Evolutionary conservation across 2,113 vertebrate species (phyloP), one percentile per base, ranked within the genome.

Genomic region (Pycnonotus jocosus): DNA sequence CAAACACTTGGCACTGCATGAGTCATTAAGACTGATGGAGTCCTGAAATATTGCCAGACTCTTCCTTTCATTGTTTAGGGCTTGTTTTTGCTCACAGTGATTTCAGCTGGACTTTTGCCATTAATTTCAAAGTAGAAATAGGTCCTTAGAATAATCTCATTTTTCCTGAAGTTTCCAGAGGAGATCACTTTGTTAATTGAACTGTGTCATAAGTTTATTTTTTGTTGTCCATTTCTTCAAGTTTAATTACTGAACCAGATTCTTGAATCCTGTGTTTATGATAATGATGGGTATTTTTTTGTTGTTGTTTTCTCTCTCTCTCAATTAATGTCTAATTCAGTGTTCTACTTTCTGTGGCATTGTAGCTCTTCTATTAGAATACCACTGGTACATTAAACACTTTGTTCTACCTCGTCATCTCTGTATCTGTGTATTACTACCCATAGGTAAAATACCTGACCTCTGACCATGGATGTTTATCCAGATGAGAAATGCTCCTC

Each of bases 51-150:
- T 14, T 92, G 73, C 84, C 93, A 96, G 58, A 47, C 9, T 80
- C 66, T 89, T 92, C 68, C 27, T 82, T 91, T 93, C 50, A 57
- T 82, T 91, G 66, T 96, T 87, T 72, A 74, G 30, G 73, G 23
- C n/a, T 92, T 91, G n/a, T 45, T 95, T 91, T 45, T 84, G 17
- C 38, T 85, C 69, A 56, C 33, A 65, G 42, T 79, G 45, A 69
- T 87, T 88, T 91, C 69, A 89, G 42, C n/a, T 92, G 95, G 91
- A 87, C 28, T 85, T 85, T n/a, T 79, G 81, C 81, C 91, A 95
- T 89, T 76, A 60, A 72, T 40, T 95, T 93, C 65, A 87, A 81
- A 91, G 65, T 24, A 71, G 60, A 70, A 91, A 44, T 48, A 81
- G 8, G 25, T 72, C 61, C 18, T 87, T 37, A 71, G 40, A 64